These are phyloP conservation scores for Cottoperca gobio DNA, from an alignment of 2,797 vertebrate genomes.

Conservation along the genomic window DNA sequence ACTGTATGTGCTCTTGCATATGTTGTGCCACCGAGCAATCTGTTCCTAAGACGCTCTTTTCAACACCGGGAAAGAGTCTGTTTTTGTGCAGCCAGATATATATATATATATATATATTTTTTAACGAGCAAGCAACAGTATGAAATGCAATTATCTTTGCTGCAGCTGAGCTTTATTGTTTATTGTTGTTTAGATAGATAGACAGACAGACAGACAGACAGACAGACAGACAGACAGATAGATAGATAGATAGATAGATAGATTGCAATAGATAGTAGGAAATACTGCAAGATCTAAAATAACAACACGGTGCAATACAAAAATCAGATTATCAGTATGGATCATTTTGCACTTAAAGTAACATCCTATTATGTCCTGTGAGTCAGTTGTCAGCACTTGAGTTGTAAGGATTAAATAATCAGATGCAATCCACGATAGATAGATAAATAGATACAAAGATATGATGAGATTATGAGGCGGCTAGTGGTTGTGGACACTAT, in stretches of 20 bases:
- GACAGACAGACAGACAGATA: neutral
- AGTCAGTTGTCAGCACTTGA: neutral
- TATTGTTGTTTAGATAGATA: too few species aligned
- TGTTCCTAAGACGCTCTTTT: slow-evolving; percentile 18
- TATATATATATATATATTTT: slow-evolving; percentile 12
- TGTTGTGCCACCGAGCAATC: neutral
- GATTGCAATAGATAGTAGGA: too few species aligned
- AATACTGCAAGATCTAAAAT: too few species aligned
- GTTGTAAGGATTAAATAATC: neutral
- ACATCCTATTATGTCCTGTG: neutral
- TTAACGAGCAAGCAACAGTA: slow-evolving; percentile 42
- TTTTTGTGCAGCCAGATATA: slow-evolving; percentile 25
- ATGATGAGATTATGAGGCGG: neutral
- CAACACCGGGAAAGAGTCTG: slow-evolving; percentile 9
- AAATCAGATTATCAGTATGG: too few species aligned
- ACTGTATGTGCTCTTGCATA: slow-evolving; percentile 20
- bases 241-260: neutral
- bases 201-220: neutral
- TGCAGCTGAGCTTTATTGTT: slow-evolving; percentile 43
- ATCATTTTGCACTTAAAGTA: too few species aligned
- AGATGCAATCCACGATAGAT: neutral
- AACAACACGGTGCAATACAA: neutral
- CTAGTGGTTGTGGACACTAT: neutral
- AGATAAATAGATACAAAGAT: slow-evolving; percentile 32
- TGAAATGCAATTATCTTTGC: slow-evolving; percentile 41